Conservation (phyloP, 2,888 invertebrate species). For the Brassicogethes aeneus region DNA sequence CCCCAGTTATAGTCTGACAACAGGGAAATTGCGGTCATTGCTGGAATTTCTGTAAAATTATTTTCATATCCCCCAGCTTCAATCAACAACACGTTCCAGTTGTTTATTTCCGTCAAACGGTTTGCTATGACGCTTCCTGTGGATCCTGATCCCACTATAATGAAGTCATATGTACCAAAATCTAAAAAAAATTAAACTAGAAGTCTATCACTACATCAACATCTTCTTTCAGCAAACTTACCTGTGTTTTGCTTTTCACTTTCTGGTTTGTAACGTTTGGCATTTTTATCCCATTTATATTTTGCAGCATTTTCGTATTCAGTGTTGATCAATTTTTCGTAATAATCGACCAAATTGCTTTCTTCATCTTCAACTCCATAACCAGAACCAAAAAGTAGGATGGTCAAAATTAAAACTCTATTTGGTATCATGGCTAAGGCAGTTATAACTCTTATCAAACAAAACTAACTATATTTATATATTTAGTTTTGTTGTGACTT, state of each 20-base stretch:
- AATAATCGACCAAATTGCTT: background rate
- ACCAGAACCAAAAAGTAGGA: too few species aligned
- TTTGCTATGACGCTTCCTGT: slow-evolving; percentile 18
- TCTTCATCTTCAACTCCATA: too few species aligned
- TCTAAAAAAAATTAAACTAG: slow-evolving; percentile 15
- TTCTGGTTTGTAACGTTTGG: background rate
- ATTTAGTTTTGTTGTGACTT: too few species aligned
- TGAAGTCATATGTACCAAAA: slow-evolving; percentile 17
- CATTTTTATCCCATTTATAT: background rate
- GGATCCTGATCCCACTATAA: slow-evolving; percentile 19
- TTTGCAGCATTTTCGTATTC: background rate
- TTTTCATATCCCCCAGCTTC: slow-evolving; percentile 19
- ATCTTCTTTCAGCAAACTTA: too few species aligned
- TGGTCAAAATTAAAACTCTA: too few species aligned
- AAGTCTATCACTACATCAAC: background rate
- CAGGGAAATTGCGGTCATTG: slow-evolving; percentile 6
- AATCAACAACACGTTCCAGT: slow-evolving; percentile 16
- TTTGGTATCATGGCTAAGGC: too few species aligned
- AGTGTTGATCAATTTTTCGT: background rate
- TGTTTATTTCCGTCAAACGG: slow-evolving; percentile 16
- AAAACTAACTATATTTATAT: too few species aligned
- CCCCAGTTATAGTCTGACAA: slow-evolving; percentile 18
- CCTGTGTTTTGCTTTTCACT: too few species aligned
- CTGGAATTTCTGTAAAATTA: slow-evolving; percentile 18
- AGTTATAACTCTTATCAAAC: too few species aligned